Conservation (phyloP, 2,113 vertebrate species). For the Acanthisitta chloris region DNA sequence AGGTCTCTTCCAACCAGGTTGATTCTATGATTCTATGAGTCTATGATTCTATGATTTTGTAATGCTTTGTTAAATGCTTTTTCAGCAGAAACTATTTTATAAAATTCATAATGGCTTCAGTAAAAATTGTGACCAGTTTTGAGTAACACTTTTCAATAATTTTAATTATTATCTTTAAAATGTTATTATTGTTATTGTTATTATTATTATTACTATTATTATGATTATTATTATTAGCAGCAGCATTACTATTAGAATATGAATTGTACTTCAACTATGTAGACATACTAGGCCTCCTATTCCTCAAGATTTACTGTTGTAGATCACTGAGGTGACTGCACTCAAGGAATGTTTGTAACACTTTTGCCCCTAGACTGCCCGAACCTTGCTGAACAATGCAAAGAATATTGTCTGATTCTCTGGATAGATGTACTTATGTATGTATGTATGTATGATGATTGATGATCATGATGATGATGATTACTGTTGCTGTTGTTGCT, state of each 20-base stretch:
- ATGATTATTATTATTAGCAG: too few relatives aligned
- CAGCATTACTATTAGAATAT: too few relatives aligned
- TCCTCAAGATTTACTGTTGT: not conserved
- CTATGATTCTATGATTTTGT: too few relatives aligned
- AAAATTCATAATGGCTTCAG: not conserved
- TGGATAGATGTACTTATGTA: not conserved
- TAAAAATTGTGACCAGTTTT: not conserved
- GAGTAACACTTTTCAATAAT: not conserved
- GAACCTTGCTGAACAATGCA: not conserved
- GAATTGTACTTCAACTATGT: too few relatives aligned
- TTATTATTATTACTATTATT: not conserved
- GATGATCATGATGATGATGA: too few relatives aligned
- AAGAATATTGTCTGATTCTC: not conserved
- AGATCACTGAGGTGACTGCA: not conserved
- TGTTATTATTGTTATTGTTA: not conserved
- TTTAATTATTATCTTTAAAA: not conserved
- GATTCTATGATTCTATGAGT: too few relatives aligned
- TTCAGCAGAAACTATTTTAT: not conserved
- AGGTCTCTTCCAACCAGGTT: too few relatives aligned
- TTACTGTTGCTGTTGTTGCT: too few relatives aligned
- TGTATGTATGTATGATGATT: too few relatives aligned
- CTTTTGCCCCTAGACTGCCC: not conserved
- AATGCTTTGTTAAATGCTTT: not conserved
- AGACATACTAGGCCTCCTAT: not conserved
- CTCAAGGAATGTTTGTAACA: not conserved